Evolutionary conservation across 2,888 invertebrate genomes (phyloP).

Genomic region (Drosophila quinaria): DNA sequence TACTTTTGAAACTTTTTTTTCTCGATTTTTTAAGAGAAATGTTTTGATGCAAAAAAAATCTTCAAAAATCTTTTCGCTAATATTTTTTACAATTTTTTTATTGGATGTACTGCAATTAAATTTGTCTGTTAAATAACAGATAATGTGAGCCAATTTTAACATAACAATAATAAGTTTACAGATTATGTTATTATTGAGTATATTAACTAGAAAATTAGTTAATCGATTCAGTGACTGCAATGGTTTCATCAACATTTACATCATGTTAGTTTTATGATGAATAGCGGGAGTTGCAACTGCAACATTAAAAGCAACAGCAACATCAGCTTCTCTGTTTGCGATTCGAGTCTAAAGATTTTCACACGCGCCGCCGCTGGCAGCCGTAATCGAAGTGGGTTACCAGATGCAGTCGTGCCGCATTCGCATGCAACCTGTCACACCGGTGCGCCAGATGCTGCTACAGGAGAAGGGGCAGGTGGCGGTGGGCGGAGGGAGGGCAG

Average conservation of each 20-base stretch:
- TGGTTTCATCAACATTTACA: conserved; percentile 13
- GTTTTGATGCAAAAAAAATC: too few relatives aligned
- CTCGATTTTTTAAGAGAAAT: too few relatives aligned
- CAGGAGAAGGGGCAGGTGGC: background rate
- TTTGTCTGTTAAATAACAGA: too few relatives aligned
- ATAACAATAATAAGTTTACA: too few relatives aligned
- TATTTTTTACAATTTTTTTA: too few relatives aligned
- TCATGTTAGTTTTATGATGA: conserved; percentile 60
- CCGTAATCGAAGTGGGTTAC: conserved; percentile 78
- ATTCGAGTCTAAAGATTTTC: conserved; percentile 59
- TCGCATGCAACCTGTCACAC: conserved; percentile 77
- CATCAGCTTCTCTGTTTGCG: conserved; percentile 21
- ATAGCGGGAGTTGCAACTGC: conserved; percentile 48
- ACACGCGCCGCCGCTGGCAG: conserved; percentile 61
- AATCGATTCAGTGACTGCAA: too few relatives aligned
- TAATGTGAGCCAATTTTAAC: too few relatives aligned
- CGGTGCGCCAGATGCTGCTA: conserved; percentile 50
- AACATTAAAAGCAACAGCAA: conserved; percentile 5
- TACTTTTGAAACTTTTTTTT: too few relatives aligned
- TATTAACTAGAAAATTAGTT: too few relatives aligned
- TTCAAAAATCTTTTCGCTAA: too few relatives aligned
- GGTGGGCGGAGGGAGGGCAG: background rate
- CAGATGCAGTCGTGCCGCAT: conserved; percentile 80
- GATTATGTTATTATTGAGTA: too few relatives aligned
- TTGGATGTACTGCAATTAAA: too few relatives aligned